Evolutionary conservation across 2,888 invertebrate genomes (phyloP).

Genomic region (Polylopha cassiicola): DNA sequence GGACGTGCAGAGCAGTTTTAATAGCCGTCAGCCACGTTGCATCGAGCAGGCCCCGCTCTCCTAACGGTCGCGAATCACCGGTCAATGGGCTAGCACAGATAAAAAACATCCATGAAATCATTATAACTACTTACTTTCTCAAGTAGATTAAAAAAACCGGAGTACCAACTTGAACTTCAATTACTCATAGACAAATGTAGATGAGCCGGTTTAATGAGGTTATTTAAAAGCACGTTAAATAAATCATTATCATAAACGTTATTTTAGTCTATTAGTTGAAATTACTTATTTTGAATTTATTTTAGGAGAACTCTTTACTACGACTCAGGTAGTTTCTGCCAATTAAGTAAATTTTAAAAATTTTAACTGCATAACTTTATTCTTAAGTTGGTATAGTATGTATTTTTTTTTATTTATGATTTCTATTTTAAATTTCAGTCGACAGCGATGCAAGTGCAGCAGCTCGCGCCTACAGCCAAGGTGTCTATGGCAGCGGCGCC

Average conservation of each 20-base stretch:
- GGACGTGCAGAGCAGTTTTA: constrained; percentile 31
- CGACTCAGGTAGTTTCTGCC: too few relatives aligned
- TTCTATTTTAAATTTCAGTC: too few relatives aligned
- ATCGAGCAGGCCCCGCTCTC: constrained; percentile 33
- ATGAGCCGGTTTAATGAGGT: constrained; percentile 1
- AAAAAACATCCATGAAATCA: constrained; percentile 25
- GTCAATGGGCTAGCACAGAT: constrained; percentile 13
- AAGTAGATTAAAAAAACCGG: constrained; percentile 9
- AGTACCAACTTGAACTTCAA: constrained; percentile 13
- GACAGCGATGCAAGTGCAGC: too few relatives aligned
- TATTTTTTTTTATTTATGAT: too few relatives aligned
- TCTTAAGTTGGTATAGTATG: too few relatives aligned
- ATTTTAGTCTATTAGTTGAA: too few relatives aligned
- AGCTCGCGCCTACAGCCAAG: too few relatives aligned
- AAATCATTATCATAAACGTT: not conserved
- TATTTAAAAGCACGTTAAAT: not conserved
- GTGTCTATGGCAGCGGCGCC: too few relatives aligned
- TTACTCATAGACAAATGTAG: constrained; percentile 13
- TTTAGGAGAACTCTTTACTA: too few relatives aligned
- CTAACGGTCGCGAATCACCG: constrained; percentile 54
- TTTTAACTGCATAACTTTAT: too few relatives aligned
- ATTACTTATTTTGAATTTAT: too few relatives aligned
- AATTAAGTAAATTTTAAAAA: too few relatives aligned
- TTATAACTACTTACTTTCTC: constrained; percentile 18
- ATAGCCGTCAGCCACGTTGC: constrained; percentile 27